phyloP scores from a whole-genome alignment of 2,113 vertebrate species.

The Sterna hirundo region DNA sequence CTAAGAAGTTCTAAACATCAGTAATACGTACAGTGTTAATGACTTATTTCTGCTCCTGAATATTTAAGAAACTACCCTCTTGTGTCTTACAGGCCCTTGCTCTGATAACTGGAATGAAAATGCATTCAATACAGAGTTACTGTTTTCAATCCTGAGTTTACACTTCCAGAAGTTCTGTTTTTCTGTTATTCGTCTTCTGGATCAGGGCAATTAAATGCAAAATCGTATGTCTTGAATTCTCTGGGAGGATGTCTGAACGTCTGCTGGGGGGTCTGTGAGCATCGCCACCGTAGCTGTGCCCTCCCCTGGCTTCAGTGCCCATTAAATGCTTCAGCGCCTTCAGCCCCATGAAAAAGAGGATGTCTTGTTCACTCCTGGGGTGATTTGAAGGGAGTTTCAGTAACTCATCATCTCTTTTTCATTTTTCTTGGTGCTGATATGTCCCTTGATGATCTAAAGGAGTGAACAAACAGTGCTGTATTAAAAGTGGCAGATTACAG shows the following conservation, averaged over 20 bases:
- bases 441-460: background rate
- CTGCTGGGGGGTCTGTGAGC: background rate
- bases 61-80: background rate
- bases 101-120: background rate
- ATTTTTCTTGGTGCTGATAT: background rate
- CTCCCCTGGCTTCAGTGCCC: background rate
- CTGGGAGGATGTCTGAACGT: background rate
- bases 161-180: background rate
- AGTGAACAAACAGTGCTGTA: background rate
- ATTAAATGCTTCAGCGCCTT: background rate
- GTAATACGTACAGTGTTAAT: background rate
- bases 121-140: background rate
- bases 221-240: background rate
- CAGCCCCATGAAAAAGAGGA: background rate
- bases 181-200: background rate
- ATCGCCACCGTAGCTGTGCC: background rate
- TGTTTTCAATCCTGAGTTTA: background rate
- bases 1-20: background rate
- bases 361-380: background rate
- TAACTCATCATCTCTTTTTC: background rate
- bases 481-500: conserved; percentile 4
- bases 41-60: background rate
- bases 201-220: background rate
- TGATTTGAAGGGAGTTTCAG: background rate
- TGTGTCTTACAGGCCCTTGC: background rate